These are phyloP conservation scores for Delphinus delphis DNA, from an alignment of 2,113 vertebrate species.

Conservation along the genomic window DNA sequence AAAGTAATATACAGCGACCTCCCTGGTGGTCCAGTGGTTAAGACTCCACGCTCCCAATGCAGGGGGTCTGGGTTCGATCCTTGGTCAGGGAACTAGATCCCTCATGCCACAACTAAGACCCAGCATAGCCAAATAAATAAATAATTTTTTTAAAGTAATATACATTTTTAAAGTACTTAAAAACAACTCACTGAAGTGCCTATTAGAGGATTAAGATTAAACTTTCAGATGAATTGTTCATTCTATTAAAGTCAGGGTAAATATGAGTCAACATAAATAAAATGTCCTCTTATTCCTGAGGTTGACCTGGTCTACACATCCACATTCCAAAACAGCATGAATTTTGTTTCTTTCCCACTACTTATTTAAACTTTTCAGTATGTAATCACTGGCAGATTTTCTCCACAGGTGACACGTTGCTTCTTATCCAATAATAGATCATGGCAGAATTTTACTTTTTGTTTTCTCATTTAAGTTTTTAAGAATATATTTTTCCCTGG, in stretches of 20 bases:
- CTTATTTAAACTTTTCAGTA: neutral
- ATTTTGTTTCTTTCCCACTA: neutral
- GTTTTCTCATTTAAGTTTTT: neutral
- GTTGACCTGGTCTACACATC: neutral
- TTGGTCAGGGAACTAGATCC: too few species aligned
- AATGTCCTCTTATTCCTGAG: neutral
- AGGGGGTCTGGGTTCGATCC: too few species aligned
- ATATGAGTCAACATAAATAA: slow-evolving; percentile 43
- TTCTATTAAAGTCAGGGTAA: slow-evolving; percentile 20
- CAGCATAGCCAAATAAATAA: too few species aligned
- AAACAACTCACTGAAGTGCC: neutral
- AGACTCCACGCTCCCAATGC: too few species aligned
- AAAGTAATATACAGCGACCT: neutral
- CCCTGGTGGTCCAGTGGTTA: too few species aligned
- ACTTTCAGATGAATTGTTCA: neutral
- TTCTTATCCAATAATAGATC: neutral
- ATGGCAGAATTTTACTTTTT: neutral
- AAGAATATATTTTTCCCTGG: neutral
- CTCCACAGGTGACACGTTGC: neutral
- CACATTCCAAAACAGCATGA: slow-evolving; percentile 20
- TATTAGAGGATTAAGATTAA: slow-evolving; percentile 19
- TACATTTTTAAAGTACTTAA: neutral
- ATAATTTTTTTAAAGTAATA: neutral
- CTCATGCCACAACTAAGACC: too few species aligned
- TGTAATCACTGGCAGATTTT: neutral